Percentiles rank a stretch among this genome's conserved stretches.
Conservation (phyloP, 1,140 invertebrate genomes). For the Copidosoma floridanum region DNA sequence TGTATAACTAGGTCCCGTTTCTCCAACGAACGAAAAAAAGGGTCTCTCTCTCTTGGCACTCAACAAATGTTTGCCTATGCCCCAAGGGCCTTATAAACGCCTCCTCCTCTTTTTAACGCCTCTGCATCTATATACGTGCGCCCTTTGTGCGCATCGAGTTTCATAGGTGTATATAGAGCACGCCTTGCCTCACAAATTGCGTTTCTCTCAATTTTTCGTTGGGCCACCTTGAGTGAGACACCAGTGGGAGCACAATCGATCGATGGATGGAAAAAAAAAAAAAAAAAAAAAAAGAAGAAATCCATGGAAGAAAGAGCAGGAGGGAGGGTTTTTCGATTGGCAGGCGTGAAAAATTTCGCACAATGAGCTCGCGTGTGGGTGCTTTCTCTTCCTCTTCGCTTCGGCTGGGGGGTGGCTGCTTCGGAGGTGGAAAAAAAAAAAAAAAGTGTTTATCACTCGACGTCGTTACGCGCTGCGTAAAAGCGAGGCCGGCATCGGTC, state of each 20-base stretch:
- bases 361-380: slow-evolving; percentile 38
- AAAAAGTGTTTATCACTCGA: slow-evolving; percentile 47
- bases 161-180: no score
- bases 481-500: slow-evolving; percentile 15
- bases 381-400: no score
- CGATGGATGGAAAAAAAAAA: not conserved
- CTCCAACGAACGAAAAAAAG: no score
- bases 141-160: no score
- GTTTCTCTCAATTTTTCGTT: slow-evolving; percentile 9
- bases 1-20: no score
- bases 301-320: slow-evolving; percentile 19
- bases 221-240: not conserved
- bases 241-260: no score
- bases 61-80: slow-evolving; percentile 12
- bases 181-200: not conserved
- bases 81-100: not conserved
- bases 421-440: no score
- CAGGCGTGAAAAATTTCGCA: slow-evolving; percentile 50
- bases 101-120: no score
- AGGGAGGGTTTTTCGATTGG: slow-evolving; percentile 41
- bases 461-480: slow-evolving; percentile 40
- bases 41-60: no score
- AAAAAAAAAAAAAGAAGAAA: not conserved
- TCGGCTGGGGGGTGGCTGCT: no score
- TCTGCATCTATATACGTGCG: no score